Evolutionary conservation across 2,797 vertebrate genomes (phyloP), one percentile per base, ranked within the genome.

Genomic region (Ispidina lecontei): DNA sequence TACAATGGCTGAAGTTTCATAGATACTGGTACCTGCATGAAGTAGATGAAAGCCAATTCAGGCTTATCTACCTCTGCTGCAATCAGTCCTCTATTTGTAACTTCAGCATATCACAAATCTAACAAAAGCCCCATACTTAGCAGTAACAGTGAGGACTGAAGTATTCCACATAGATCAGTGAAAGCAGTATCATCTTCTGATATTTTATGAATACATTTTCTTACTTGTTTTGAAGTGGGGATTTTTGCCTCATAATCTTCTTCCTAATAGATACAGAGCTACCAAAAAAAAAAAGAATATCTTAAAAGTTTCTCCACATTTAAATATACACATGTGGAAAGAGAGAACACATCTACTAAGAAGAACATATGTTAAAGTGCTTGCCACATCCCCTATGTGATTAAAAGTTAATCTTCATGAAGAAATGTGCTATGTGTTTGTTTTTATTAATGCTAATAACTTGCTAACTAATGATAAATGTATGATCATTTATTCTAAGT

Each of bases 401-500:
- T 91, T 93, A 94, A 91, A 84, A 55, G 11, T 43, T 75, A 78
- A 95, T 85, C 89, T 95, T 95, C 83, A 72, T 12, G 23, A 84
- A 96, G 89, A 63, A 73, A 87, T 29, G 94, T 47, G 62, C 55
- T 82, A 52, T 3, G 0, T 62, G 81, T 95, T 95, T 96, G 96
- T 95, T 96, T 90, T 56, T 70, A 87, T 91, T 95, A 93, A 90
- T 89, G 95, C 84, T 97, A 97, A 76, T 95, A 92, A 60, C 81
- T 91, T 91, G 63, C 87, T 95, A 90, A 91, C 79, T 90, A 95
- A 89, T 90, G 87, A 93, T 88, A 92, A 96, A 93, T 52, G 83
- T 41, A 89, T 96, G 96, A 37, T 96, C 96, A 95, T 94, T 83
- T 96, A 97, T 96, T 96, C 95, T 62, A 95, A 85, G 77, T 29